Conservation (phyloP, 2,797 vertebrate genomes). For the Argyrosomus regius region DNA sequence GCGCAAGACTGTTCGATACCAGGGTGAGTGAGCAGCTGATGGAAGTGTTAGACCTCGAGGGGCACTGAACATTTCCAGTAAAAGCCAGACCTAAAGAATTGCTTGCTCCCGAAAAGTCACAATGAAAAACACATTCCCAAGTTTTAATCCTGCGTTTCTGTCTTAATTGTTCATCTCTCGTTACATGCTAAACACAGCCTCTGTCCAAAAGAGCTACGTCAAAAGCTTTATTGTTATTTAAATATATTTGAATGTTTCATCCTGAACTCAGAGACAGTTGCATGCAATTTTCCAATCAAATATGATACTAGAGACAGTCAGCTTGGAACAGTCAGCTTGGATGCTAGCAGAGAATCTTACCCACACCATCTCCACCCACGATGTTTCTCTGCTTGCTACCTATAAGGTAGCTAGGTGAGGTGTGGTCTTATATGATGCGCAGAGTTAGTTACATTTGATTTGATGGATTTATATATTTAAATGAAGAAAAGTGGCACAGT, state of each 20-base stretch:
- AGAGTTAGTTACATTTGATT: too few relatives aligned
- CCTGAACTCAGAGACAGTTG: background rate
- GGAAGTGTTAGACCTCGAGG: background rate
- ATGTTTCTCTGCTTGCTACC: too few relatives aligned
- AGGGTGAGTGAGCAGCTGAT: slow-evolving; percentile 77
- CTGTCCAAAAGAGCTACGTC: background rate
- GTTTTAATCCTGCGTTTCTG: background rate
- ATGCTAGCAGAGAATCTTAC: too few relatives aligned
- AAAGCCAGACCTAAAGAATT: background rate
- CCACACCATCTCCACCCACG: too few relatives aligned
- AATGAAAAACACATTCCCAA: background rate
- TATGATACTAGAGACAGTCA: background rate
- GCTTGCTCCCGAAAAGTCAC: background rate
- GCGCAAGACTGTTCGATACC: slow-evolving; percentile 85
- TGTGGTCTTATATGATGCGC: too few relatives aligned
- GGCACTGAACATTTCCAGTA: background rate
- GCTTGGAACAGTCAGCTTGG: background rate
- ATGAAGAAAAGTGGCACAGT: background rate
- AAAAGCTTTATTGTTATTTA: background rate
- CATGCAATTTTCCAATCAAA: background rate
- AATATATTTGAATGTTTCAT: background rate
- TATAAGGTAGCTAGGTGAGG: too few relatives aligned
- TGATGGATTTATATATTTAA: too few relatives aligned
- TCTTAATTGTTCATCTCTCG: background rate
- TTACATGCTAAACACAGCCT: background rate